A percentile compares a stretch with the other conserved stretches of the same genome.
These are phyloP conservation scores for Stenodera caucasica DNA, from an alignment of 2,888 invertebrate genomes.

Conservation along the genomic window DNA sequence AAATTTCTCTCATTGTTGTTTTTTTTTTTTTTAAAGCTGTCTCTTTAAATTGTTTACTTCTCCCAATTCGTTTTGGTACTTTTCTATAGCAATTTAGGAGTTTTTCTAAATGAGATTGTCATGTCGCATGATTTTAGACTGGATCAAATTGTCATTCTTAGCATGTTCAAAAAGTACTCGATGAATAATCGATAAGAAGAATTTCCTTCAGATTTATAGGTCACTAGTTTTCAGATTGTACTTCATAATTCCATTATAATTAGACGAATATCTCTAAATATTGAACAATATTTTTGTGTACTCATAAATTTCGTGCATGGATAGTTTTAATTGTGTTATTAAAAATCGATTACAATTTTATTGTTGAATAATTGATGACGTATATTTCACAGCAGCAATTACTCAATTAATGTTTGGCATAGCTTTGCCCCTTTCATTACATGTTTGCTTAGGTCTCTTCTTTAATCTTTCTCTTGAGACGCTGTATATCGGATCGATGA, in stretches of 20 bases:
- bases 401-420: slow-evolving; percentile 25
- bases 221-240: neutral
- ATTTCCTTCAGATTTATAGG: slow-evolving; percentile 24
- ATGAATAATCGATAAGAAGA: slow-evolving; percentile 23
- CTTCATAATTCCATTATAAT: neutral
- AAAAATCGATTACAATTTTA: no score
- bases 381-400: slow-evolving; percentile 17
- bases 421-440: slow-evolving; percentile 20
- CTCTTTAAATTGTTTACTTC: no score
- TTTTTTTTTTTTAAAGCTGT: no score
- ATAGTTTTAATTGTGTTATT: slow-evolving; percentile 1
- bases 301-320: no score
- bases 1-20: neutral
- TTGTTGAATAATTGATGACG: slow-evolving; percentile 23
- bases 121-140: neutral
- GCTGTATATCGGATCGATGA: slow-evolving; percentile 25
- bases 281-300: neutral
- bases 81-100: no score
- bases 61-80: no score
- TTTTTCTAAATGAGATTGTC: no score
- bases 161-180: slow-evolving; percentile 12
- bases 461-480: slow-evolving; percentile 26
- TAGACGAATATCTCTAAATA: neutral
- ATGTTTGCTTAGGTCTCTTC: slow-evolving; percentile 29
- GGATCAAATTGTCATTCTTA: neutral